Base-by-base conservation (phyloP, 2,888 invertebrate species). In the Steinernema hermaphroditum region DNA sequence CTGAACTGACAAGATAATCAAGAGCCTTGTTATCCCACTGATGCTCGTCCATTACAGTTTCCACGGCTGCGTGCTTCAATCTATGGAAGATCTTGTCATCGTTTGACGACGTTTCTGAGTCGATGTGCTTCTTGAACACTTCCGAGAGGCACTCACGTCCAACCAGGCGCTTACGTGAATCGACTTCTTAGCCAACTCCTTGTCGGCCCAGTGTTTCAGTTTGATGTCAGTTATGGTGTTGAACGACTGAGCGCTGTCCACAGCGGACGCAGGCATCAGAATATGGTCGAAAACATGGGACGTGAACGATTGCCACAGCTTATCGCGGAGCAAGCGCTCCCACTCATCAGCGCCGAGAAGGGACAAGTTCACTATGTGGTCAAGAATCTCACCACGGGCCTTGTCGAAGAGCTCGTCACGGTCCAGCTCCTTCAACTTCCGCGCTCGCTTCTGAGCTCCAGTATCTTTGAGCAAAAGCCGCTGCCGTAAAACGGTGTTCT, bases 141-240 rank as follows among this genome's bases (percentile, higher is more conserved):
- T 90, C 89, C 84, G 92, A 91, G 32, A 95, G 88, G 0, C 94
- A 92, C 85, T 94, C 93, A 91, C 94, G 93, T 73, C 91, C 93
- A 69, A 44, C 14, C 19, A 24, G 14, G 24, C 44, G 34, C 27
- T 19, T 54, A 83, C 83, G 69, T 93, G 92, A 1, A 94, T 92
- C 71, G 93, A 92, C 86, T 92, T 92, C 0, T 91, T 90, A 0
- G 97, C 96, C 72, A 99, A 89, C 69, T 92, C 92, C 76, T 92
- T 91, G 85, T 97, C 96, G 0, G 96, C 94, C 96, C 97, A 98
- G 83, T 96, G 93, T 76, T 94, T 92, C n/a, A 99, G 90, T 87
- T 94, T 94, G 77, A 98, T 98, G 87, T 98, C 98, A 27, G 90
- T 89, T 9, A 89, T 87, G 0, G 91, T 91, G 80, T 91, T 90